A percentile compares a stretch with the other conserved stretches of the same genome.
Conservation (phyloP, 2,113 vertebrate species). For the Phodopus roborovskii region DNA sequence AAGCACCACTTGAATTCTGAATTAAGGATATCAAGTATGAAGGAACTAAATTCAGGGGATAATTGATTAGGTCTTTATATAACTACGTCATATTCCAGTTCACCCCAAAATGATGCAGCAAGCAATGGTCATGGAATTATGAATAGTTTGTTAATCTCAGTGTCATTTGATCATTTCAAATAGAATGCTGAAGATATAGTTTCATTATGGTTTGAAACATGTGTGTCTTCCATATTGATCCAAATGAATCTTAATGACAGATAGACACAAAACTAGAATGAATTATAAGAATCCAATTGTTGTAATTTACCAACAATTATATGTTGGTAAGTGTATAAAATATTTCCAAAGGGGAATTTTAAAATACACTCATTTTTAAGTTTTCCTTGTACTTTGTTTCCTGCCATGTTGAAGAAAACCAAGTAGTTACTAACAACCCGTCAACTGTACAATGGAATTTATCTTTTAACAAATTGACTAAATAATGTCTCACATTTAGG, state of each 20-base stretch:
- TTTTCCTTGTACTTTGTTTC: neutral
- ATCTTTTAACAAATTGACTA: conserved; percentile 53
- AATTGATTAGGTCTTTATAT: conserved; percentile 36
- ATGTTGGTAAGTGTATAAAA: conserved; percentile 27
- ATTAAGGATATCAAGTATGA: conserved; percentile 54
- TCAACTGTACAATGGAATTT: conserved; percentile 49
- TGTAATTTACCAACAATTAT: neutral
- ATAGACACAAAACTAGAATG: conserved; percentile 1
- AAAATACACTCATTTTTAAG: conserved; percentile 14
- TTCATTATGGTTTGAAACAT: neutral
- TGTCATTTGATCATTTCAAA: conserved; percentile 13
- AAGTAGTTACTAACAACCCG: conserved; percentile 56
- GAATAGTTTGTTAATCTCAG: conserved; percentile 44
- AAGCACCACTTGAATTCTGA: conserved; percentile 45
- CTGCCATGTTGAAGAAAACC: conserved; percentile 37
- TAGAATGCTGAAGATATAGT: conserved; percentile 18
- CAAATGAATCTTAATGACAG: conserved; percentile 36
- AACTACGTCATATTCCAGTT: conserved; percentile 5
- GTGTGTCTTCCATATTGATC: neutral
- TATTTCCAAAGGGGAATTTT: neutral
- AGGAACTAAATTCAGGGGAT: conserved; percentile 51
- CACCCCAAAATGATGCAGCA: conserved; percentile 26
- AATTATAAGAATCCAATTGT: neutral
- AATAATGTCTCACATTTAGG: conserved; percentile 47
- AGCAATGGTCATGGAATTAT: conserved; percentile 42